Evolutionary conservation across 1,140 invertebrate genomes (phyloP), one percentile per base, ranked within the genome.

Genomic region (Pristionchus pacificus): DNA sequence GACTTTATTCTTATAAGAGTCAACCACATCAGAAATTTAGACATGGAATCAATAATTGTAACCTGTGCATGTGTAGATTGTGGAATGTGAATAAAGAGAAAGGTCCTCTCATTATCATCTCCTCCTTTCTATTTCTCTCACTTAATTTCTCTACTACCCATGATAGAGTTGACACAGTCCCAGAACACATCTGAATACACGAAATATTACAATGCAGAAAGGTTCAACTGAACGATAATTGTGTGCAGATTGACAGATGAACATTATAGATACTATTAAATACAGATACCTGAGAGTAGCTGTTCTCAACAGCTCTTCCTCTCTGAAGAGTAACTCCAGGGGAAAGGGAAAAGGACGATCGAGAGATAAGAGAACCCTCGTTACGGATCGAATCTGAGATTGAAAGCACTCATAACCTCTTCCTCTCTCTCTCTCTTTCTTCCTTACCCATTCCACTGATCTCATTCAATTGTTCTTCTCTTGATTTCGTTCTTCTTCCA

Each of bases 31-130:
- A n/a, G n/a, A n/a, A n/a, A n/a, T n/a, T n/a, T n/a, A n/a, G n/a
- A n/a, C n/a, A n/a, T n/a, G 38, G 38, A 19, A 49, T 49, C 19
- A 49, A 49, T 6, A 19, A 10, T 10, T 6, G 6, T 6, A 10
- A 49, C 38, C 38, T 49, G 38, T 49, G 38, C 6, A 61, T 61
- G 29, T 10, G 60, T 10, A 61, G 29, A 30, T 61, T n/a, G 6
- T 61, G 60, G 29, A 61, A 61, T 61, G 6, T 57, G 55, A 57
- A 57, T 15, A 57, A 63, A 31, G 61, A 63, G 38, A 24, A 65
- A 49, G 6, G 38, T 49, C 38, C 19, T 49, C 6, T 49, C 6
- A 19, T 49, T 49, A 19, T 10, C 38, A 49, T 49, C 38, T 19
- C 38, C 19, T 6, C 38, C 38, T 49, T 49, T 19, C 19, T 49